These are phyloP conservation scores for Forbesichthys papilliferus DNA, from an alignment of 2,113 vertebrate species.

Conservation along the genomic window DNA sequence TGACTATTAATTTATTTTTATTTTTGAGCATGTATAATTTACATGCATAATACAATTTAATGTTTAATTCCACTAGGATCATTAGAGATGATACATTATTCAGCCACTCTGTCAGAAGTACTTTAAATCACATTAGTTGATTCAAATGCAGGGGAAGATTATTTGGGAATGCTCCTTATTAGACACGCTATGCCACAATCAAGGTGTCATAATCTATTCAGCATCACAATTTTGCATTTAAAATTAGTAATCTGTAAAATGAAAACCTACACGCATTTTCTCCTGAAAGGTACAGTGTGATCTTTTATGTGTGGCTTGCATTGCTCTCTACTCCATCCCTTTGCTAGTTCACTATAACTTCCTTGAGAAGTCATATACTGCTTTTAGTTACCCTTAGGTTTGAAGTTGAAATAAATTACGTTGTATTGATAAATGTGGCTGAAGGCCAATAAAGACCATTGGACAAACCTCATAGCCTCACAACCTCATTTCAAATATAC, in stretches of 20 bases:
- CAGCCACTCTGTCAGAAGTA: conserved; percentile 52
- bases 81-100: conserved; percentile 63
- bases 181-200: neutral
- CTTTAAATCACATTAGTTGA: conserved; percentile 56
- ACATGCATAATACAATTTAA: conserved; percentile 54
- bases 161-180: conserved; percentile 7
- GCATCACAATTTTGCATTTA: neutral
- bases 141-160: conserved; percentile 49
- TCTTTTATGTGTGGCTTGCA: too few relatives aligned
- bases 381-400: too few relatives aligned
- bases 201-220: neutral
- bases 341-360: too few relatives aligned
- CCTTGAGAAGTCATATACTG: too few relatives aligned
- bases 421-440: conserved; percentile 5
- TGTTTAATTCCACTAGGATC: conserved; percentile 58
- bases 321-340: too few relatives aligned
- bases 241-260: too few relatives aligned
- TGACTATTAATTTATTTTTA: conserved; percentile 30
- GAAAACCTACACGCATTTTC: too few relatives aligned
- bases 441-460: neutral
- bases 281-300: too few relatives aligned
- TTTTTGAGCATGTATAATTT: conserved; percentile 47
- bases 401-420: neutral
- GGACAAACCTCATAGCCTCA: too few relatives aligned
- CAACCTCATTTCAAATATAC: too few relatives aligned